A percentile compares a stretch with the other conserved stretches of the same genome.
Evolutionary conservation across 2,888 invertebrate genomes (phyloP).

Genomic region (Lobophora halterata): DNA sequence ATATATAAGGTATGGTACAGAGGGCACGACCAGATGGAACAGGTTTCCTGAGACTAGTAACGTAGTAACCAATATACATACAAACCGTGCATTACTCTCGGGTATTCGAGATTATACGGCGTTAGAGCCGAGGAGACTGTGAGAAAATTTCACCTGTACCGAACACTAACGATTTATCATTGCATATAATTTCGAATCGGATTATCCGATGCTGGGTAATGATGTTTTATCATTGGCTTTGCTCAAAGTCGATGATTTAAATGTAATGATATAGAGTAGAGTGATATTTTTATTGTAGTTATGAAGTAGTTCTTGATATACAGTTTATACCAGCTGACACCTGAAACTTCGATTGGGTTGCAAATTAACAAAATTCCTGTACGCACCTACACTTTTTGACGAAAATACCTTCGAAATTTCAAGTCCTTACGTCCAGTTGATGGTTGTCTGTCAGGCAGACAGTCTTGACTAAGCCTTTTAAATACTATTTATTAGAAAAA

Average conservation of each 20-base stretch:
- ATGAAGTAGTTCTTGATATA: too few species aligned
- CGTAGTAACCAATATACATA: conserved; percentile 77
- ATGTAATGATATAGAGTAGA: conserved; percentile 48
- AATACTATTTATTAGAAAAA: too few species aligned
- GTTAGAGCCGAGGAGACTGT: conserved; percentile 56
- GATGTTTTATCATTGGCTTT: conserved; percentile 28
- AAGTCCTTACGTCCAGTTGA: too few species aligned
- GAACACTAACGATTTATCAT: conserved; percentile 49
- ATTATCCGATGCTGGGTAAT: conserved; percentile 34
- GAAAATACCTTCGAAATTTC: too few species aligned
- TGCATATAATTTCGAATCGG: conserved; percentile 36
- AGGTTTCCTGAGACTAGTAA: conserved; percentile 72
- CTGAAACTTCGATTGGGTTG: too few species aligned
- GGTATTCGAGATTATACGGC: conserved; percentile 65
- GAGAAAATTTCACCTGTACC: conserved; percentile 74
- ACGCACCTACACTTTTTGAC: too few species aligned
- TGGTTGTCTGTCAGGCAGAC: too few species aligned
- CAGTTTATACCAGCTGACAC: too few species aligned
- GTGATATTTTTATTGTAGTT: too few species aligned
- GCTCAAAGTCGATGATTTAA: conserved; percentile 36
- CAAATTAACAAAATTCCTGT: too few species aligned
- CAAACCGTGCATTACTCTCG: conserved; percentile 65
- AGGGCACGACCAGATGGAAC: conserved; percentile 69
- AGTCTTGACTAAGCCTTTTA: too few species aligned
- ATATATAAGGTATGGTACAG: conserved; percentile 65